Percentiles rank a stretch among this genome's conserved stretches.
These are phyloP conservation scores for Leucoraja ocellata DNA, from an alignment of 2,797 vertebrate genomes.

Conservation along the genomic window DNA sequence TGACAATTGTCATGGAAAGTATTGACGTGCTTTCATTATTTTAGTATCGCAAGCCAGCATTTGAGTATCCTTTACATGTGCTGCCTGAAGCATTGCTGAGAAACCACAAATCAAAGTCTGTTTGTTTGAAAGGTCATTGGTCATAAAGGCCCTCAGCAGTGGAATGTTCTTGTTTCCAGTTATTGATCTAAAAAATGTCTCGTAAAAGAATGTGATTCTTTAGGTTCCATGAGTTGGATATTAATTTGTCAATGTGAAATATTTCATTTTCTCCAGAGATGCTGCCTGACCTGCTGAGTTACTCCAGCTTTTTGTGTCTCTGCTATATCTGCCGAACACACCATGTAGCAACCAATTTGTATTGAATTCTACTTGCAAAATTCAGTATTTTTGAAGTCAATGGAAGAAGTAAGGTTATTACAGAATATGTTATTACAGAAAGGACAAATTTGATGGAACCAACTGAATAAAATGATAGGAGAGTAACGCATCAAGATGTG, in stretches of 20 bases:
- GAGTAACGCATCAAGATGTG: no score
- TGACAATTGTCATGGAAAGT: neutral
- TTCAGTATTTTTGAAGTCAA: no score
- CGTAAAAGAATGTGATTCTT: neutral
- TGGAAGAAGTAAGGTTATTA: no score
- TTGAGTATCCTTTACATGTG: neutral
- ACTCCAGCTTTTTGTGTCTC: no score
- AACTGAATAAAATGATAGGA: neutral
- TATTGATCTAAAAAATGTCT: neutral
- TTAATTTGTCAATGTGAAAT: slow-evolving; percentile 21
- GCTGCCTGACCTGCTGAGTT: no score
- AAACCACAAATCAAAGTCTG: slow-evolving; percentile 19
- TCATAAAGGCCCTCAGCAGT: neutral
- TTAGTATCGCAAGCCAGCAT: neutral
- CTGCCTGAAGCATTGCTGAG: neutral
- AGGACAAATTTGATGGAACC: neutral
- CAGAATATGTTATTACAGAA: no score
- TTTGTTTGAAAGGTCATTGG: neutral
- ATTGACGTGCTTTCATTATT: neutral
- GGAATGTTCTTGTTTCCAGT: neutral
- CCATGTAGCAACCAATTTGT: no score
- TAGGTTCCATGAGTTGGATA: neutral
- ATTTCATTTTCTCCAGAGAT: neutral
- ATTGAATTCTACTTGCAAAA: no score
- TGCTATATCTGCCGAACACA: no score